Percentiles rank a stretch among this genome's conserved stretches.
Conservation (phyloP, 2,113 vertebrate genomes). For the Ophthalmolycus amberensis region DNA sequence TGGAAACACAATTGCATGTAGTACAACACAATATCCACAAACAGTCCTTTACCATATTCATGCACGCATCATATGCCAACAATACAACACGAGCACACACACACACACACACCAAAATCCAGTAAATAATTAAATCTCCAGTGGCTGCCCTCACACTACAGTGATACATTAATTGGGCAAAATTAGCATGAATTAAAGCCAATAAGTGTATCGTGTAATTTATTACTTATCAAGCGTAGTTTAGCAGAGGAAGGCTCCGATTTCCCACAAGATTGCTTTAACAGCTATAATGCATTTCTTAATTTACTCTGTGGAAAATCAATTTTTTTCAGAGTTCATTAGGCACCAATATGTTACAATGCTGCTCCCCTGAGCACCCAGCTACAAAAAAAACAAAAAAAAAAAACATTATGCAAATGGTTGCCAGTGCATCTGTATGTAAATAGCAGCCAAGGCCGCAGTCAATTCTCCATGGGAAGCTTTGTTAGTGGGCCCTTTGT, state of each 20-base stretch:
- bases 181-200: conserved; percentile 99
- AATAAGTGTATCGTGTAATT: conserved; percentile 99
- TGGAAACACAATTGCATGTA: conserved; percentile 4
- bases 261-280: conserved; percentile 99
- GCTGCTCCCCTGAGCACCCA: conserved; percentile 93
- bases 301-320: conserved; percentile 99
- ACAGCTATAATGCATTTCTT: conserved; percentile 99
- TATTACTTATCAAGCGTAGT: conserved; percentile 99
- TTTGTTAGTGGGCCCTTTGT: conserved; percentile 86
- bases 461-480: conserved; percentile 90
- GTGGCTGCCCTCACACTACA: conserved; percentile 97
- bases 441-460: conserved; percentile 94
- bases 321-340: conserved; percentile 99
- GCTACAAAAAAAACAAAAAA: conserved; percentile 98
- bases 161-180: conserved; percentile 99
- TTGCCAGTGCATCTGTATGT: conserved; percentile 92
- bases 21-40: conserved; percentile 19
- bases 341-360: conserved; percentile 99
- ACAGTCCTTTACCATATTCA: conserved; percentile 36
- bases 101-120: conserved; percentile 87
- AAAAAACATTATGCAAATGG: conserved; percentile 99
- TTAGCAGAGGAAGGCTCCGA: conserved; percentile 95
- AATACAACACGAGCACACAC: conserved; percentile 74
- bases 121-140: conserved; percentile 99
- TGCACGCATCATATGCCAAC: conserved; percentile 79